Evolutionary conservation across 2,888 invertebrate species (phyloP).

Genomic region (Sepioteuthis lessoniana): DNA sequence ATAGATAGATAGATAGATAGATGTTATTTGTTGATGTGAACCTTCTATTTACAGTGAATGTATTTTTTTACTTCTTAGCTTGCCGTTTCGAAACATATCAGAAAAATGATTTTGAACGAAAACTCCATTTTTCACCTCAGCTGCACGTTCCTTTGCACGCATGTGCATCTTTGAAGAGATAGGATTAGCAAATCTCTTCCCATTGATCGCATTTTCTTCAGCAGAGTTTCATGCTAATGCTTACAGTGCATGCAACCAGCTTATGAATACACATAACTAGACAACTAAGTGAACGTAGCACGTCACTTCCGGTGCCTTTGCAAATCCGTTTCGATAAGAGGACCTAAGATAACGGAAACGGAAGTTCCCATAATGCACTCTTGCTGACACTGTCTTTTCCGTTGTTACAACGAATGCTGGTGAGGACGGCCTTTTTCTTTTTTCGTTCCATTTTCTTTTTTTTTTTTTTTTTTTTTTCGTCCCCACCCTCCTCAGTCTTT

Average conservation of each 20-base stretch:
- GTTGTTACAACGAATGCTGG: background rate
- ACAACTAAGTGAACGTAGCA: background rate
- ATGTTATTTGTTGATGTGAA: too few species aligned
- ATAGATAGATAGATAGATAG: too few species aligned
- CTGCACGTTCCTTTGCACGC: background rate
- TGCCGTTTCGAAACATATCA: background rate
- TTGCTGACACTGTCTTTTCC: background rate
- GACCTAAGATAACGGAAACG: constrained; percentile 4
- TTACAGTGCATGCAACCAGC: background rate
- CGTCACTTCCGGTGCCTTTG: constrained; percentile 5
- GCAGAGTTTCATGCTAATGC: background rate
- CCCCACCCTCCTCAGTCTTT: too few species aligned
- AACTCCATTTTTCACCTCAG: background rate
- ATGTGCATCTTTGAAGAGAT: background rate
- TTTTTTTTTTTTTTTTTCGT: background rate
- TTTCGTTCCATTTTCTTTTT: background rate
- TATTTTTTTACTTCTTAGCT: background rate
- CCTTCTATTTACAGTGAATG: background rate
- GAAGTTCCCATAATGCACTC: background rate
- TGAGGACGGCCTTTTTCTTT: background rate
- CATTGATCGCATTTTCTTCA: background rate
- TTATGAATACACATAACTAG: background rate
- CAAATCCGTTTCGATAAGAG: constrained; percentile 10
- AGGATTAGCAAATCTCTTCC: background rate
- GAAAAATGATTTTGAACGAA: background rate